Evolutionary conservation across 2,888 invertebrate species (phyloP).

Genomic region (Netelia fuscicornis): DNA sequence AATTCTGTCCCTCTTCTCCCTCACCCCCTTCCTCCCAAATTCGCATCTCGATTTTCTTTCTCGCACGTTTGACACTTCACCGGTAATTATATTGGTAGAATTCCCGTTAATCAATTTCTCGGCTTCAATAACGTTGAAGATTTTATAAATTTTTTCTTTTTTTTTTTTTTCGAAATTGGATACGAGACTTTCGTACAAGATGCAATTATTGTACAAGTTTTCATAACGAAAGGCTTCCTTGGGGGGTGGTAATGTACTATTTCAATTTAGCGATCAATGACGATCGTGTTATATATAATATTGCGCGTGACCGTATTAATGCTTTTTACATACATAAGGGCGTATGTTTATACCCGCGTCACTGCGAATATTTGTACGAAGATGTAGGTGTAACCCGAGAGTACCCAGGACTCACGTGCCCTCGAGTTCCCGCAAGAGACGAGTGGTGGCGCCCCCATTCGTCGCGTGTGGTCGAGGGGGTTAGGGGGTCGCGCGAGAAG

Average conservation of each 20-base stretch:
- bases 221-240: background rate
- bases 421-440: slow-evolving; percentile 56
- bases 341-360: slow-evolving; percentile 1
- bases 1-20: background rate
- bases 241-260: slow-evolving; percentile 40
- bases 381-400: slow-evolving; percentile 43
- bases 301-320: slow-evolving; percentile 31
- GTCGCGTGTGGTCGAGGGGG: slow-evolving; percentile 13
- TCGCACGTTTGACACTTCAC: too few relatives aligned
- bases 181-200: background rate
- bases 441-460: slow-evolving; percentile 27
- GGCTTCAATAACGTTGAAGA: too few relatives aligned
- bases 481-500: slow-evolving; percentile 11
- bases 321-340: slow-evolving; percentile 3
- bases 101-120: too few relatives aligned
- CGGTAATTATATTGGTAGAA: too few relatives aligned
- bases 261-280: slow-evolving; percentile 53
- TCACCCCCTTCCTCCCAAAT: too few relatives aligned
- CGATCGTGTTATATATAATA: slow-evolving; percentile 46
- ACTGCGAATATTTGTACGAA: slow-evolving; percentile 15
- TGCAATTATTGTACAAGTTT: slow-evolving; percentile 9
- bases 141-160: background rate
- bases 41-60: too few relatives aligned
- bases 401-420: slow-evolving; percentile 36
- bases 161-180: background rate